Evolutionary conservation across 1,140 invertebrate species (phyloP), one percentile per base, ranked within the genome.

Genomic region (Macrobrachium nipponense): DNA sequence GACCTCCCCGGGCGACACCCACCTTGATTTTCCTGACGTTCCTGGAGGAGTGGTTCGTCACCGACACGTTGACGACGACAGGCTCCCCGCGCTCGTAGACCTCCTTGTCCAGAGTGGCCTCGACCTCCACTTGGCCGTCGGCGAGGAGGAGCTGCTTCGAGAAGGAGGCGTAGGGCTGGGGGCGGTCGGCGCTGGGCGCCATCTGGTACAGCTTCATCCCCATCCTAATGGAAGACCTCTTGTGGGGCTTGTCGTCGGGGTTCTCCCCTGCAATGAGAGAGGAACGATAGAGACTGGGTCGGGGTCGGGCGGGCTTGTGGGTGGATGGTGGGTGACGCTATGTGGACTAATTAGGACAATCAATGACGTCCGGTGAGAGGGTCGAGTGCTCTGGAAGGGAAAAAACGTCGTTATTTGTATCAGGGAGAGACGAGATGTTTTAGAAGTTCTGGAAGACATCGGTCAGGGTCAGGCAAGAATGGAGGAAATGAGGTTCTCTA

Each of bases 21-120:
- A 92, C 93, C 92, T 96, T 99, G 66, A 99, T 95, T 93, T 98
- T 99, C 93, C 99, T 99, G n/a, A 99, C 98, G 51, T 96, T 98
- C 92, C 99, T 99, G 91, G 98, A 99, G 90, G 98, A 99, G 92
- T 98, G 98, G 91, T 99, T 99, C 87, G 97, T 94, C 64, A 99
- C 95, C 91, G 96, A 96, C 58, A 99, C 94, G 91, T 99, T 99
- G 0, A 99, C 95, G 20, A 96, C 94, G 88, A 99, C 96, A 88
- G 95, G 95, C 91, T 99, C 98, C 0, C 96, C 97, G 91, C 99
- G 97, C 91, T 98, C 95, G 91, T 99, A 99, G 89, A 96, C 95
- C 84, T 97, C 96, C 91, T 99, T 99, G 91, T 99, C 98, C 20
- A 99, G 92, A 5, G 97, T 98, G 1, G 97, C 96, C 92, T 99